Conservation (phyloP, 2,797 vertebrate genomes). For the Corythornis leucogaster region DNA sequence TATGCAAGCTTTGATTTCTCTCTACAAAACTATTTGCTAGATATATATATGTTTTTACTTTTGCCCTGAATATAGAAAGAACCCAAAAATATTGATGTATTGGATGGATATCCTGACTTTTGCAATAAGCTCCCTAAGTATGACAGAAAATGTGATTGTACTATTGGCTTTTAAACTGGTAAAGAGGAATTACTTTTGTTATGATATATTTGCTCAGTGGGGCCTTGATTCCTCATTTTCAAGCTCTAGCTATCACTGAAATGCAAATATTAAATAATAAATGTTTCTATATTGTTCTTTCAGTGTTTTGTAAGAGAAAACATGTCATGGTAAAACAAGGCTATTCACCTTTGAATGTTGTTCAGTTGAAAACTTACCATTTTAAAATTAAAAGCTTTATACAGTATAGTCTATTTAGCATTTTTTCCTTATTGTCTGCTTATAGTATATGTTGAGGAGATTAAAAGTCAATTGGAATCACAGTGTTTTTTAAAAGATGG, state of each 20-base stretch:
- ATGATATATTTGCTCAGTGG: background rate
- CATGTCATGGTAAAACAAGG: background rate
- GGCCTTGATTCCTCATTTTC: background rate
- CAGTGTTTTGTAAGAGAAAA: background rate
- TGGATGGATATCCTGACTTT: background rate
- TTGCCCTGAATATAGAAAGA: background rate
- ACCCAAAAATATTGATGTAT: background rate
- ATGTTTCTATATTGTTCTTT: background rate
- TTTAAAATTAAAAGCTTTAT: constrained; percentile 15
- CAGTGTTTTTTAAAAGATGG: background rate
- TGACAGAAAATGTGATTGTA: background rate
- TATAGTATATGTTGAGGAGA: background rate
- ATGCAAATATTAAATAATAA: background rate
- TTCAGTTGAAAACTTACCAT: background rate
- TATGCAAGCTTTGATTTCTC: background rate
- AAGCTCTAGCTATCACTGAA: background rate
- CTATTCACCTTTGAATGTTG: background rate
- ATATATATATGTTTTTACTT: background rate
- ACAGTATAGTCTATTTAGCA: background rate
- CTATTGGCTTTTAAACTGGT: background rate
- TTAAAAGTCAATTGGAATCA: background rate
- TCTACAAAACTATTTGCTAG: background rate
- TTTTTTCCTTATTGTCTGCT: background rate
- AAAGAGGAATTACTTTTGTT: background rate
- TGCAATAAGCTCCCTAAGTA: background rate